A percentile compares a stretch with the other conserved stretches of the same genome.
These are phyloP conservation scores for Montipora cactus DNA, from an alignment of 64 coral and sea anemone genomes.

Conservation along the genomic window DNA sequence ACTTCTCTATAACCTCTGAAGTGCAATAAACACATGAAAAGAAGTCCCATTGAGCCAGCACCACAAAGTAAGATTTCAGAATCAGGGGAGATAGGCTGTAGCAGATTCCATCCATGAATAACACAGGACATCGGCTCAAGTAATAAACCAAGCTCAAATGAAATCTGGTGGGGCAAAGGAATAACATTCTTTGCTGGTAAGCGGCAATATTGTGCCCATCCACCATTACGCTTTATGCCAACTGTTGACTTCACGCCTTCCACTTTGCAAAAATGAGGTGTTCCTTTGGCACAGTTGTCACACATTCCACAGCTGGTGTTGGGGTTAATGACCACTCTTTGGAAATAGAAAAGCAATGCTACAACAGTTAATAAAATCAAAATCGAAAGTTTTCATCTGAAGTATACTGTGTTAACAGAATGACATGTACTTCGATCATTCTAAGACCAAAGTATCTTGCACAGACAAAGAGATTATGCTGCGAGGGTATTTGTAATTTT, in stretches of 20 bases:
- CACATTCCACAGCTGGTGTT: conserved; percentile 89
- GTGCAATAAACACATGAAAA: conserved; percentile 87
- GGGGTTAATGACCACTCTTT: conserved; percentile 91
- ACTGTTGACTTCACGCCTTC: conserved; percentile 77
- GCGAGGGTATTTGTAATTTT: too few relatives aligned
- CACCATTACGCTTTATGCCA: conserved; percentile 94
- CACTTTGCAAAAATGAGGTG: conserved; percentile 91
- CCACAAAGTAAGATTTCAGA: conserved; percentile 93
- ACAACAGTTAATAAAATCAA: background rate
- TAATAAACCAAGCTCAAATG: conserved; percentile 91
- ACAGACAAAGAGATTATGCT: too few relatives aligned
- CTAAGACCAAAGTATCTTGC: too few relatives aligned
- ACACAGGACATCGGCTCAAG: conserved; percentile 92
- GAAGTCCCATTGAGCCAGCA: conserved; percentile 71
- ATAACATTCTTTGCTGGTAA: conserved; percentile 83
- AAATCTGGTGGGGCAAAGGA: conserved; percentile 84
- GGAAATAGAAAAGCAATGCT: background rate
- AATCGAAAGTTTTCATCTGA: too few relatives aligned
- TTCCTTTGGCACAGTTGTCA: conserved; percentile 91
- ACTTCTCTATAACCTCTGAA: conserved; percentile 92
- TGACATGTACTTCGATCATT: too few relatives aligned
- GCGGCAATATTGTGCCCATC: conserved; percentile 96
- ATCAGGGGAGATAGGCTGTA: conserved; percentile 77
- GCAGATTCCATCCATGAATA: conserved; percentile 79
- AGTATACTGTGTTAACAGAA: too few relatives aligned